These are phyloP conservation scores for Plestiodon gilberti DNA, from an alignment of 2,113 vertebrate genomes.

Conservation along the genomic window DNA sequence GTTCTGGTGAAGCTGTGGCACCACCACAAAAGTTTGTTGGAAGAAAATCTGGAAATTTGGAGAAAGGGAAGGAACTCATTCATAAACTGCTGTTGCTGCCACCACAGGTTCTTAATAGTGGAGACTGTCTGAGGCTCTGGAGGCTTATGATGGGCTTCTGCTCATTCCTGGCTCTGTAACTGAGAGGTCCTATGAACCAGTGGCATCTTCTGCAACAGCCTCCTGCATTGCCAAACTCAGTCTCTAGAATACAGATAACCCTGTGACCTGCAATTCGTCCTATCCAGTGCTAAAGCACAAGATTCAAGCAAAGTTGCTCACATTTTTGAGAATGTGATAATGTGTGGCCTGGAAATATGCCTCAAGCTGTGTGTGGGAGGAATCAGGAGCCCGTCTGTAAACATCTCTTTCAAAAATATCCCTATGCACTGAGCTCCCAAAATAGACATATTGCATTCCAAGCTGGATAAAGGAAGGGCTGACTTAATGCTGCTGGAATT, in stretches of 20 bases:
- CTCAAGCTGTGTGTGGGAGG: neutral
- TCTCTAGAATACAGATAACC: neutral
- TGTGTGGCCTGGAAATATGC: neutral
- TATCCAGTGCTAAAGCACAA: neutral
- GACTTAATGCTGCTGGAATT: neutral
- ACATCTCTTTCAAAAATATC: constrained; percentile 1
- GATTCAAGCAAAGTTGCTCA: neutral
- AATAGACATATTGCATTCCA: constrained; percentile 3
- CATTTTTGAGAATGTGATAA: neutral
- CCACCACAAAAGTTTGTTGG: neutral
- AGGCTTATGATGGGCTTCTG: neutral
- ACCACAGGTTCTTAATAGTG: neutral
- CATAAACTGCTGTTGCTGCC: neutral
- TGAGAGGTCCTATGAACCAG: neutral
- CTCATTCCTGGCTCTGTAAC: neutral
- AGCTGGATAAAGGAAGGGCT: neutral
- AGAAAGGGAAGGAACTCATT: neutral
- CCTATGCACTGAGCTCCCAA: neutral
- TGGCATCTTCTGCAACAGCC: neutral
- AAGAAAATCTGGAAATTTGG: neutral
- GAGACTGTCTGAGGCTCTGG: neutral
- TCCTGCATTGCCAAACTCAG: neutral
- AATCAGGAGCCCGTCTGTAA: neutral
- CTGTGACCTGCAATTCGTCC: neutral
- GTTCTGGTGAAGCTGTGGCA: neutral